Evolutionary conservation across 2,113 vertebrate species (phyloP), one percentile per base, ranked within the genome.

Genomic region (Rhinoptilus africanus): DNA sequence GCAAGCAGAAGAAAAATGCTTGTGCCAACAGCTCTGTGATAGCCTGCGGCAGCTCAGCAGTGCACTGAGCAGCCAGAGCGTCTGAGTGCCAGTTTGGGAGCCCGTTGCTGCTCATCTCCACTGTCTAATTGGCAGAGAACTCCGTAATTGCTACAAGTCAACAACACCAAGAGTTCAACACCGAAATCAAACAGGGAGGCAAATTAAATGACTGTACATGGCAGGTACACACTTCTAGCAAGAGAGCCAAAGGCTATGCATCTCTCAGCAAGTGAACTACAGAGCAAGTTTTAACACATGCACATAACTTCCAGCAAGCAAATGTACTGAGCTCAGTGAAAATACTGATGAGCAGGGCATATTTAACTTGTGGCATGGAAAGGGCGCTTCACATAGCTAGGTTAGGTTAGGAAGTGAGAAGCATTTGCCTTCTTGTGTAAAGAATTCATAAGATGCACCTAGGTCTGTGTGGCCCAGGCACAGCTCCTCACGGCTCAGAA

Each of bases 111-210:
- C 88, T 87, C 88, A 56, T 89, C 91, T 81, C 76, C 17, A 1
- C 86, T 45, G 43, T 41, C 86, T 96, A 93, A 96, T 93, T 97
- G 94, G 69, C 88, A 93, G 91, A 75, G 64, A 95, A 57, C 76
- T 72, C 76, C 1, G 0, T 87, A 89, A 93, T 41, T 95, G 91
- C 88, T 87, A 8, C 76, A 62, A 93, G 89, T 87, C 91, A 96
- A 78, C 84, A 93, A 22, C 73, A 95, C 60, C 34, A 17, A 75
- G 79, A 79, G 73, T 48, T 92, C 66, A 75, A 34, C 64, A 27
- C 13, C 72, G 48, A 91, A 92, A 87, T 79, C 66, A 89, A 84
- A 62, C 2, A 3, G 12, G 2, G 41, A 68, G 51, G 43, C 27
- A 41, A 88, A 81, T 81, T 43, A 68, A 63, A 91, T 1, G 19